Evolutionary conservation across 2,888 invertebrate genomes (phyloP).

Genomic region (Amiota mariae): DNA sequence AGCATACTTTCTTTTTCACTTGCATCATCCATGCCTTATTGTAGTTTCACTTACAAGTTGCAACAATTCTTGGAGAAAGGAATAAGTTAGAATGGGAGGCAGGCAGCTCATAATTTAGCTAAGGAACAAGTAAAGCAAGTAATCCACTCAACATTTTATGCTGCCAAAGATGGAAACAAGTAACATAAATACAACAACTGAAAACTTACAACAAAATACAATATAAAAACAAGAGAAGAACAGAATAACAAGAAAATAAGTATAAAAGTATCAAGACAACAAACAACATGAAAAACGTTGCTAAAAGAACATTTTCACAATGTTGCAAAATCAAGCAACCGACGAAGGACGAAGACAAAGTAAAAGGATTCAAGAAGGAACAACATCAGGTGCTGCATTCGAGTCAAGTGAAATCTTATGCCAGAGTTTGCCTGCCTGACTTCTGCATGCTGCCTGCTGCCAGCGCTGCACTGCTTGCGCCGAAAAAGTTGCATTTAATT

Average conservation of each 20-base stretch:
- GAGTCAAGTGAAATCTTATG: slow-evolving; percentile 11
- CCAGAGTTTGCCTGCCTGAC: slow-evolving; percentile 38
- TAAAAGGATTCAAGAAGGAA: neutral
- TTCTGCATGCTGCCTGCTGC: slow-evolving; percentile 29
- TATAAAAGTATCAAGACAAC: slow-evolving; percentile 25
- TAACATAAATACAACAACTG: slow-evolving; percentile 34
- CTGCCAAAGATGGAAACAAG: slow-evolving; percentile 58
- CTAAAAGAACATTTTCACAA: neutral
- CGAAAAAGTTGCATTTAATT: slow-evolving; percentile 64
- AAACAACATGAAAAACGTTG: slow-evolving; percentile 4
- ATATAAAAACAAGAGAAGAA: neutral
- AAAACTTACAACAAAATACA: slow-evolving; percentile 35
- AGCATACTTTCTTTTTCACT: no score
- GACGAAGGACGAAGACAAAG: slow-evolving; percentile 26
- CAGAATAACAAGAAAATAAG: slow-evolving; percentile 42
- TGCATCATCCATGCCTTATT: neutral
- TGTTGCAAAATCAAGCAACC: slow-evolving; percentile 33
- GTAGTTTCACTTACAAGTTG: slow-evolving; percentile 3
- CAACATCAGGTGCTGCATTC: slow-evolving; percentile 58
- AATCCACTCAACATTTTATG: slow-evolving; percentile 61
- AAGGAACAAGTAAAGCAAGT: slow-evolving; percentile 40
- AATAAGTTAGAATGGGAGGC: neutral
- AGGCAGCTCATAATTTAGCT: slow-evolving; percentile 23
- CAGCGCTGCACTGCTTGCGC: slow-evolving; percentile 10
- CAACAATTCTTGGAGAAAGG: slow-evolving; percentile 42